Evolutionary conservation across 2,797 vertebrate species (phyloP).

Genomic region (Apodemus agrarius): DNA sequence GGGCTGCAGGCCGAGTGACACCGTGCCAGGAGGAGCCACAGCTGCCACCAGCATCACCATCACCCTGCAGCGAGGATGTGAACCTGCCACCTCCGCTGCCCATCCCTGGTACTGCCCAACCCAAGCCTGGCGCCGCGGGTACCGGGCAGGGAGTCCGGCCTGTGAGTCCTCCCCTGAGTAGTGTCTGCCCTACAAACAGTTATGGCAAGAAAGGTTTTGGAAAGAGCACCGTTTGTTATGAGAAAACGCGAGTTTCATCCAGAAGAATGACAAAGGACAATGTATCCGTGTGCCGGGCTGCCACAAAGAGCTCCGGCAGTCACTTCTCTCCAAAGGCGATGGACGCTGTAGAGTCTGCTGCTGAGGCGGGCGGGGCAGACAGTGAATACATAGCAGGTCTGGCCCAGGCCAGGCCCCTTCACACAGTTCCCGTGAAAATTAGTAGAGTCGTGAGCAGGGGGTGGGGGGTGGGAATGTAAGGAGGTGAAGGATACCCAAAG

Average conservation of each 20-base stretch:
- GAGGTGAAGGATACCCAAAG: not conserved
- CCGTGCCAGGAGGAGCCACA: not conserved
- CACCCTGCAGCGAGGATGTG: not conserved
- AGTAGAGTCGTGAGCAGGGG: not conserved
- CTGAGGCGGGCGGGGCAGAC: not conserved
- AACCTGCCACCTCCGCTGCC: not conserved
- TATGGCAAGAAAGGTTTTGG: not conserved
- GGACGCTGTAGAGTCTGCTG: not conserved
- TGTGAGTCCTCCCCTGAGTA: not conserved
- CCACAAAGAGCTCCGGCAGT: not conserved
- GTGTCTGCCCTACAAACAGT: no score
- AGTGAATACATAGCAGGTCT: not conserved
- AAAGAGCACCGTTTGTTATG: no score
- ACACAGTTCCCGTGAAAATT: not conserved
- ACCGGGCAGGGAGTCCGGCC: not conserved
- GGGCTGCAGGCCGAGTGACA: not conserved
- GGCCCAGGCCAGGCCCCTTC: no score
- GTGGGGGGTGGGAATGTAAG: not conserved
- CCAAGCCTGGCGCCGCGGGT: not conserved
- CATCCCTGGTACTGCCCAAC: not conserved
- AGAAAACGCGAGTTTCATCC: not conserved
- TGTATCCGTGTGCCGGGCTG: not conserved
- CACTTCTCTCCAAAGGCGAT: not conserved
- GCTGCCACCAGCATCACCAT: not conserved
- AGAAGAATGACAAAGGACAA: not conserved